A percentile compares a stretch with the other conserved stretches of the same genome.
Conservation (phyloP, 2,888 invertebrate genomes). For the Phrixothrix hirtus region DNA sequence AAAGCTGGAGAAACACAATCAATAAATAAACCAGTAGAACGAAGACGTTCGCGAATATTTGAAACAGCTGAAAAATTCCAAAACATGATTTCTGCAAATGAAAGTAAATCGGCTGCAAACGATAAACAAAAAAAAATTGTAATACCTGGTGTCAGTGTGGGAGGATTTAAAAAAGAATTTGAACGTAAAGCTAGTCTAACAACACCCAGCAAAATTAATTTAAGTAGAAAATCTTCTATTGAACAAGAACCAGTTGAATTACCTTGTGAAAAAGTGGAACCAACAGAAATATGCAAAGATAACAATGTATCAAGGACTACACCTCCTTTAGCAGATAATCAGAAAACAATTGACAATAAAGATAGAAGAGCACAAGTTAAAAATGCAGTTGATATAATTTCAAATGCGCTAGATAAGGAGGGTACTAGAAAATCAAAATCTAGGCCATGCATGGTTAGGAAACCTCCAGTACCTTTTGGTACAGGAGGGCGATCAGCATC, state of each 20-base stretch:
- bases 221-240: slow-evolving; percentile 29
- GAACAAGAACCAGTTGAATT: slow-evolving; percentile 40
- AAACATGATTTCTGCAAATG: slow-evolving; percentile 56
- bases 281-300: slow-evolving; percentile 31
- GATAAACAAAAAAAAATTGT: slow-evolving; percentile 79
- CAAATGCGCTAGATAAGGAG: slow-evolving; percentile 65
- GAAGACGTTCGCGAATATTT: slow-evolving; percentile 69
- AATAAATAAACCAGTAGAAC: slow-evolving; percentile 59
- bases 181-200: slow-evolving; percentile 75
- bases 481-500: slow-evolving; percentile 61
- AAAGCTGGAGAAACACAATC: slow-evolving; percentile 38
- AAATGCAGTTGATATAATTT: slow-evolving; percentile 73
- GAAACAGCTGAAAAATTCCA: slow-evolving; percentile 73
- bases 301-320: slow-evolving; percentile 2
- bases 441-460: slow-evolving; percentile 56
- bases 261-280: slow-evolving; percentile 34
- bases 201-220: slow-evolving; percentile 49
- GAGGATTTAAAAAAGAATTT: slow-evolving; percentile 84
- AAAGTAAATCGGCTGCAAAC: slow-evolving; percentile 43
- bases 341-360: slow-evolving; percentile 40
- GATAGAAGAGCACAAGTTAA: slow-evolving; percentile 63
- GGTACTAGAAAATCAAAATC: slow-evolving; percentile 56
- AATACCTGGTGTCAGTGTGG: slow-evolving; percentile 81
- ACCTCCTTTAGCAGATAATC: slow-evolving; percentile 23
- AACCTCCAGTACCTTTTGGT: slow-evolving; percentile 71